phyloP scores from a whole-genome alignment of 2,888 invertebrate genomes.

The Polia nebulosa region DNA sequence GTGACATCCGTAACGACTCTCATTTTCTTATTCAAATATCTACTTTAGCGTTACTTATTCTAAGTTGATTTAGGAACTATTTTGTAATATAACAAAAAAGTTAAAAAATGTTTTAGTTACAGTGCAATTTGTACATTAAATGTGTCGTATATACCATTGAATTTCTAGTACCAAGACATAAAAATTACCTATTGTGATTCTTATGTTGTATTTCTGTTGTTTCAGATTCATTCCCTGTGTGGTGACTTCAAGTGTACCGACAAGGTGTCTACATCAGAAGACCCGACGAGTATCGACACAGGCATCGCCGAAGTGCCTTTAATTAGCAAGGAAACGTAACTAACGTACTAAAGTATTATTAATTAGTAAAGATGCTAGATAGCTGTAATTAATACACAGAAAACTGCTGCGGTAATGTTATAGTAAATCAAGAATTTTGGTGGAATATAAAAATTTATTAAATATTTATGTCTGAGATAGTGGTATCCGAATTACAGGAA shows the following conservation, averaged over 20 bases:
- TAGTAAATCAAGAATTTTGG: neutral
- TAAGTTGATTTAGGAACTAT: no score
- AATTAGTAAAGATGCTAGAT: conserved; percentile 18
- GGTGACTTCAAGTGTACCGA: conserved; percentile 64
- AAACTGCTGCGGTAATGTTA: neutral
- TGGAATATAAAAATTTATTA: no score
- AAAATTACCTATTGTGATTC: neutral
- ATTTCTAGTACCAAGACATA: neutral
- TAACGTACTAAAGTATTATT: conserved; percentile 8
- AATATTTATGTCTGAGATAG: no score
- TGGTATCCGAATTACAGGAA: neutral
- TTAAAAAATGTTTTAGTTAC: no score
- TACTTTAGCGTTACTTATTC: no score
- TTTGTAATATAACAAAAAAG: no score
- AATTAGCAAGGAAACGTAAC: conserved; percentile 57
- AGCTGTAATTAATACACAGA: neutral
- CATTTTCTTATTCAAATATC: no score
- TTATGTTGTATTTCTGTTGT: conserved; percentile 4
- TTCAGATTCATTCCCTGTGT: conserved; percentile 65
- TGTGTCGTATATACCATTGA: no score
- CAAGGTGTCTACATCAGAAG: neutral
- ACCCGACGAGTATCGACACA: conserved; percentile 15
- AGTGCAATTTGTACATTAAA: no score
- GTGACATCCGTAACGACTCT: no score
- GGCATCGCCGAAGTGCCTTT: conserved; percentile 13